phyloP scores from a whole-genome alignment of 2,888 invertebrate species.

The Xylota sylvarum region DNA sequence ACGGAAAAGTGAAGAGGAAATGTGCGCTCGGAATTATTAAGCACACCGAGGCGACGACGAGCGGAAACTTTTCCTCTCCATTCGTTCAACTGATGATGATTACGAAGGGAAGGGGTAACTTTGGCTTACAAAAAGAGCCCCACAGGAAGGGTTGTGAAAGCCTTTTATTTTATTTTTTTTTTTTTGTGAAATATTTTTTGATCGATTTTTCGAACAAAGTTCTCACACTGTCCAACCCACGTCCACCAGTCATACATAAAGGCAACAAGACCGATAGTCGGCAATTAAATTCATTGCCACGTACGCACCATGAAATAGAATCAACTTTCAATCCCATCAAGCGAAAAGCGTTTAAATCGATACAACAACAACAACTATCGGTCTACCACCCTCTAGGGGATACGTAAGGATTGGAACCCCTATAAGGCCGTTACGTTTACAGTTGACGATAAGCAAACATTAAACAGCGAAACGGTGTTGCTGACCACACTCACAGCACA shows the following conservation, averaged over 20 bases:
- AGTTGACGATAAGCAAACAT: conserved; percentile 59
- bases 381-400: neutral
- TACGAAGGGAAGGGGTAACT: neutral
- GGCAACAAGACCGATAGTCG: conserved; percentile 46
- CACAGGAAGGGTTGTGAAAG: conserved; percentile 15
- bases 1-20: conserved; percentile 47
- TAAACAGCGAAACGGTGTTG: conserved; percentile 52
- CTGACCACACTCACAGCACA: conserved; percentile 48
- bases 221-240: conserved; percentile 4
- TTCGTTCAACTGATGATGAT: conserved; percentile 29
- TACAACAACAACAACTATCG: conserved; percentile 43
- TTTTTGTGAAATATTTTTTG: conserved; percentile 13
- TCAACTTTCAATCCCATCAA: conserved; percentile 55
- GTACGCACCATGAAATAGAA: conserved; percentile 61
- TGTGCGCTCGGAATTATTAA: conserved; percentile 62
- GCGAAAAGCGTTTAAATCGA: conserved; percentile 59
- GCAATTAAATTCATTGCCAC: conserved; percentile 76
- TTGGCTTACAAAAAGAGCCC: conserved; percentile 12
- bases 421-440: conserved; percentile 22
- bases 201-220: conserved; percentile 37
- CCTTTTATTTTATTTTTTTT: conserved; percentile 12
- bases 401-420: neutral
- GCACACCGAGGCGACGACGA: conserved; percentile 42
- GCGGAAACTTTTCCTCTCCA: conserved; percentile 56
- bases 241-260: conserved; percentile 12